Evolutionary conservation across 2,797 vertebrate genomes (phyloP).

Genomic region (Nannoperca australis): DNA sequence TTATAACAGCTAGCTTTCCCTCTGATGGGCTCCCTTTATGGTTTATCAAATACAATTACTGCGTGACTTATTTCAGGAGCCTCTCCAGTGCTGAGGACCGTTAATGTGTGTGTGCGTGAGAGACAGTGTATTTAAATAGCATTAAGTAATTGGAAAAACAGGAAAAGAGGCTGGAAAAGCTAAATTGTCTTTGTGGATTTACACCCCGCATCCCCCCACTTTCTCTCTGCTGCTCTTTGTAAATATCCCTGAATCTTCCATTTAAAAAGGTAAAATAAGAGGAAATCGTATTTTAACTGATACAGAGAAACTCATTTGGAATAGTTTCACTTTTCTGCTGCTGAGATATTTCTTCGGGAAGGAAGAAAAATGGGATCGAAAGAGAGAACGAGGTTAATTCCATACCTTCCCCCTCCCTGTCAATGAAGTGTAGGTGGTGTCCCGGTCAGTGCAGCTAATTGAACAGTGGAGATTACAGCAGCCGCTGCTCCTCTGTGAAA

Average conservation of each 20-base stretch:
- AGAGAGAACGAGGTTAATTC: slow-evolving; percentile 47
- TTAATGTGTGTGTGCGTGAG: slow-evolving; percentile 34
- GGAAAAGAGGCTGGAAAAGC: slow-evolving; percentile 60
- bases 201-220: neutral
- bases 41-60: slow-evolving; percentile 87
- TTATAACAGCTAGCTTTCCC: slow-evolving; percentile 80
- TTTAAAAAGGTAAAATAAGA: slow-evolving; percentile 55
- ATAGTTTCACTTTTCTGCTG: slow-evolving; percentile 41
- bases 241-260: slow-evolving; percentile 67
- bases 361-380: slow-evolving; percentile 38
- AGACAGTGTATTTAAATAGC: slow-evolving; percentile 78
- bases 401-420: slow-evolving; percentile 64
- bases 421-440: slow-evolving; percentile 82
- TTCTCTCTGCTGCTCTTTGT: slow-evolving; percentile 23
- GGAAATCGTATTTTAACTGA: slow-evolving; percentile 67
- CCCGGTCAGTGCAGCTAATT: slow-evolving; percentile 76
- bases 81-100: slow-evolving; percentile 62
- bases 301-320: slow-evolving; percentile 71
- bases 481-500: slow-evolving; percentile 69
- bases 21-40: slow-evolving; percentile 81
- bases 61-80: slow-evolving; percentile 80
- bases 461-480: slow-evolving; percentile 80
- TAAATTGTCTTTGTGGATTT: slow-evolving; percentile 75
- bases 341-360: slow-evolving; percentile 58
- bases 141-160: slow-evolving; percentile 82